These are phyloP conservation scores for Sphaeramia orbicularis DNA, from an alignment of 2,797 vertebrate species.

Conservation along the genomic window DNA sequence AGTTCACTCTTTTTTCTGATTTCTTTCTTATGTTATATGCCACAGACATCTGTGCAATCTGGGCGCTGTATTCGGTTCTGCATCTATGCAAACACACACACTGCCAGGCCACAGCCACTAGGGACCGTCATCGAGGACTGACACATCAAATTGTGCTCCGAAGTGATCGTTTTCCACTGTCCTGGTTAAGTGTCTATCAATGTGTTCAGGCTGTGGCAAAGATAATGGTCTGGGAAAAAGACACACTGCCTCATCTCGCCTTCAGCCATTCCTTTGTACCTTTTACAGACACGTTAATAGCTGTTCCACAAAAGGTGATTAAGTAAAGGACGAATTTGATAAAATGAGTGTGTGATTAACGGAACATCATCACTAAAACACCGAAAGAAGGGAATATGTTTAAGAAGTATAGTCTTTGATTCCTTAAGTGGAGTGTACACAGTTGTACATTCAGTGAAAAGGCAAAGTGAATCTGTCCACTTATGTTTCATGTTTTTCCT, in stretches of 20 bases:
- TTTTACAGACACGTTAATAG: slow-evolving; percentile 3
- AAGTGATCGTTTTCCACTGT: slow-evolving; percentile 45
- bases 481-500: no score
- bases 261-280: slow-evolving; percentile 46
- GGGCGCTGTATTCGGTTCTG: neutral
- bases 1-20: slow-evolving; percentile 28
- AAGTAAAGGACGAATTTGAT: no score
- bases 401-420: no score
- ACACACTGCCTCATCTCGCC: slow-evolving; percentile 31
- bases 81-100: slow-evolving; percentile 1
- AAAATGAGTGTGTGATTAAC: no score
- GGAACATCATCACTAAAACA: no score
- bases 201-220: slow-evolving; percentile 37
- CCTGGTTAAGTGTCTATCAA: slow-evolving; percentile 22
- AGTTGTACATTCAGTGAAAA: no score
- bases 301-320: no score
- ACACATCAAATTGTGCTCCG: slow-evolving; percentile 43
- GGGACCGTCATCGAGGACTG: slow-evolving; percentile 47
- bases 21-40: slow-evolving; percentile 6
- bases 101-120: slow-evolving; percentile 34
- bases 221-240: slow-evolving; percentile 49
- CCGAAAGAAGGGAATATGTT: no score
- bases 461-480: no score
- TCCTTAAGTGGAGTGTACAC: no score
- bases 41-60: slow-evolving; percentile 1